phyloP scores from a whole-genome alignment of 2,888 invertebrate species.

The Hybos culiciformis region DNA sequence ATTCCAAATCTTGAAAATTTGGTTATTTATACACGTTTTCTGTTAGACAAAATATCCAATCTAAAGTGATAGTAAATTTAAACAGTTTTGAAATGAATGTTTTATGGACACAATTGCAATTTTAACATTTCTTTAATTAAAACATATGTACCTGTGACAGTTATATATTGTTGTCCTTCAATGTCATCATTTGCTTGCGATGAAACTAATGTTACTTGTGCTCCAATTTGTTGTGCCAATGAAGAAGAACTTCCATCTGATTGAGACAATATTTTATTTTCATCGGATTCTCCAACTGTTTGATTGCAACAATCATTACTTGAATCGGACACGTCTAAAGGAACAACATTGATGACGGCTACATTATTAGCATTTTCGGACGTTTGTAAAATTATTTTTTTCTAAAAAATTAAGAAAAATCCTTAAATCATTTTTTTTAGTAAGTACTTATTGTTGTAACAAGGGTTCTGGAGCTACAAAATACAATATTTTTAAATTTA shows the following conservation, averaged over 20 bases:
- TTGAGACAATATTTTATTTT: slow-evolving; percentile 16
- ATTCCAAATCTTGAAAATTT: too few species aligned
- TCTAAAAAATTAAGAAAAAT: slow-evolving; percentile 18
- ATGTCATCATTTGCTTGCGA: slow-evolving; percentile 22
- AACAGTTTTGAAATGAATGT: too few species aligned
- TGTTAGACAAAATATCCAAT: too few species aligned
- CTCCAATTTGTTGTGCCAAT: slow-evolving; percentile 29
- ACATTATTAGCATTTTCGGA: slow-evolving; percentile 18
- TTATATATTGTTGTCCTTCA: slow-evolving; percentile 29
- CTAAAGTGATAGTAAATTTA: too few species aligned
- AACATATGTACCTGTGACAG: slow-evolving; percentile 30
- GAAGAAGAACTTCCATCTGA: slow-evolving; percentile 25
- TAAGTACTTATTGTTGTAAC: too few species aligned
- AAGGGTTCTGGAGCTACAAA: too few species aligned
- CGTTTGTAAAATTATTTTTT: slow-evolving; percentile 24
- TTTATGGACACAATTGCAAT: too few species aligned
- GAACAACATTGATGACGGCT: slow-evolving; percentile 30
- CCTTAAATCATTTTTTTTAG: too few species aligned
- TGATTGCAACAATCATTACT: slow-evolving; percentile 22
- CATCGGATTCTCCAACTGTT: slow-evolving; percentile 12
- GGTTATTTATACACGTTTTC: too few species aligned
- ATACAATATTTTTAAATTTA: too few species aligned
- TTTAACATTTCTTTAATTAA: too few species aligned
- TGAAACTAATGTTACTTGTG: slow-evolving; percentile 31
- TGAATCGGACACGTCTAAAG: slow-evolving; percentile 32